Evolutionary conservation across 2,888 invertebrate species (phyloP).

Genomic region (Cephonodes hylas): DNA sequence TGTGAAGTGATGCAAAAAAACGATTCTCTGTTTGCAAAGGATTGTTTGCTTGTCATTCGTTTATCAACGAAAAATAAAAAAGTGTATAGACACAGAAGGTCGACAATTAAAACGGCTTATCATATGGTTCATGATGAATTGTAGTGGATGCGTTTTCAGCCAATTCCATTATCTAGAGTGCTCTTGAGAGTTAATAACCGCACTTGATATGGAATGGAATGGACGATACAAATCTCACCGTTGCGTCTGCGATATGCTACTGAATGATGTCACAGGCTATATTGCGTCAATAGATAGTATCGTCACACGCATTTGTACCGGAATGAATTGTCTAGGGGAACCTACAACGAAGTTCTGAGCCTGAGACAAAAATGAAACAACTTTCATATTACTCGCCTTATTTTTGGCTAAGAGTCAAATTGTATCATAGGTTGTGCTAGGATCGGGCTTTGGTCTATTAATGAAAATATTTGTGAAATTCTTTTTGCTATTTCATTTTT

Average conservation of each 20-base stretch:
- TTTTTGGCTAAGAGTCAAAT: background rate
- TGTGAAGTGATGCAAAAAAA: slow-evolving; percentile 3
- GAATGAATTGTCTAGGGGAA: slow-evolving; percentile 3
- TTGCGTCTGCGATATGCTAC: slow-evolving; percentile 47
- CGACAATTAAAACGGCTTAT: slow-evolving; percentile 34
- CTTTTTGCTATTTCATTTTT: background rate
- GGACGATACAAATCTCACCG: slow-evolving; percentile 57
- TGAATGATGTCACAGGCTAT: slow-evolving; percentile 51
- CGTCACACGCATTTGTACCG: background rate
- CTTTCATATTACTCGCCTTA: slow-evolving; percentile 2
- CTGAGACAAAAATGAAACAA: slow-evolving; percentile 15
- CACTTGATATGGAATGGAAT: slow-evolving; percentile 58
- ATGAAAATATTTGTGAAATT: background rate
- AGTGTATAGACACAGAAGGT: slow-evolving; percentile 27
- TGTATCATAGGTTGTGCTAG: background rate
- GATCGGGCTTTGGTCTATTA: background rate
- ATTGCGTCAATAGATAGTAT: slow-evolving; percentile 47
- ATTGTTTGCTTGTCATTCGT: background rate
- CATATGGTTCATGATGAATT: slow-evolving; percentile 39
- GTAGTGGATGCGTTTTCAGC: slow-evolving; percentile 49
- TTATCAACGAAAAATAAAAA: background rate
- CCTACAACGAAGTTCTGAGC: slow-evolving; percentile 6
- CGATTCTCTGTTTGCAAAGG: background rate
- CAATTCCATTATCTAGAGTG: slow-evolving; percentile 78
- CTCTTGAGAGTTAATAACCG: slow-evolving; percentile 71